Conservation (phyloP, 2,797 vertebrate species). For the Acanthiza pusilla region DNA sequence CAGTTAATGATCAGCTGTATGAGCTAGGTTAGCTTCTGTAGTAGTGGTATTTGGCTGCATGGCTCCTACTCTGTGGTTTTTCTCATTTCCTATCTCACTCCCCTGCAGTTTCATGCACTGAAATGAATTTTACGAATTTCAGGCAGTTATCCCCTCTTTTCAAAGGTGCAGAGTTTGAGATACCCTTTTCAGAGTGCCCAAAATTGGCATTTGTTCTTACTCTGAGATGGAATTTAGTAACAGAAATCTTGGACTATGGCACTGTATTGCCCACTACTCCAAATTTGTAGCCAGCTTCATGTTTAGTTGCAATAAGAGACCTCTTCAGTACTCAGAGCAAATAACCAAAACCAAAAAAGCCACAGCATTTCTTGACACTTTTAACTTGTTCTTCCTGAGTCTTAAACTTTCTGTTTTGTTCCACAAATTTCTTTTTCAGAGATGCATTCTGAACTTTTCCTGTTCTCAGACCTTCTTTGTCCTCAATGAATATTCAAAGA, state of each 20-base stretch:
- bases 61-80: neutral
- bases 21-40: neutral
- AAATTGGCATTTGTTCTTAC: neutral
- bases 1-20: neutral
- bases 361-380: neutral
- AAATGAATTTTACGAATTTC: neutral
- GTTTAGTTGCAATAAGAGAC: neutral
- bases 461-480: neutral
- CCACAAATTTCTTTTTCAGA: neutral
- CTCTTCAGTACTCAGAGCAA: neutral
- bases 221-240: neutral
- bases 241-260: neutral
- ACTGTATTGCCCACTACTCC: neutral
- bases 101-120: neutral
- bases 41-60: neutral
- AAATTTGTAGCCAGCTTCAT: neutral
- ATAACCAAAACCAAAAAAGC: neutral
- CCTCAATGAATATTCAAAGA: neutral
- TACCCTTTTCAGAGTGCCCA: neutral
- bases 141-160: neutral
- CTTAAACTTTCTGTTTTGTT: neutral
- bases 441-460: neutral
- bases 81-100: fast-evolving
- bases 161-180: neutral
- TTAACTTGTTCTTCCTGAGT: neutral